Conservation (phyloP, 2,797 vertebrate species). For the Australoheros facetus region DNA sequence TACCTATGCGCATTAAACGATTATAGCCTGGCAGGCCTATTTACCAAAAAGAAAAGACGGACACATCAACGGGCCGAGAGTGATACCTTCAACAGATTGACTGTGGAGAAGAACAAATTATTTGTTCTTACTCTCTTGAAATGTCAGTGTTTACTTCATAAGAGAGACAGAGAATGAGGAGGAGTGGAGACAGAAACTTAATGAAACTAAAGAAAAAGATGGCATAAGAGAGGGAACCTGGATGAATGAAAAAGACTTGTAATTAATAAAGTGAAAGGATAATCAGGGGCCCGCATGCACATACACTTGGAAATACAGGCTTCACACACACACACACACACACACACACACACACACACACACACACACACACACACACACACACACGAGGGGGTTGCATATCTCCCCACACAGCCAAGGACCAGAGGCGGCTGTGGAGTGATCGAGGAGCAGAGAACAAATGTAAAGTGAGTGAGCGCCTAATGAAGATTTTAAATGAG, state of each 20-base stretch:
- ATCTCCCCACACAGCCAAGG: constrained; percentile 44
- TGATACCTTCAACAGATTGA: constrained; percentile 29
- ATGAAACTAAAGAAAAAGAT: constrained; percentile 44
- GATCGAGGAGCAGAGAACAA: constrained; percentile 58
- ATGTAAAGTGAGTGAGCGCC: constrained; percentile 46
- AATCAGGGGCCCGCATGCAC: constrained; percentile 46
- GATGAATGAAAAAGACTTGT: constrained; percentile 61
- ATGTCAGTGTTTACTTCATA: constrained; percentile 26
- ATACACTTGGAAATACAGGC: constrained; percentile 35
- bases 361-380: constrained; percentile 22
- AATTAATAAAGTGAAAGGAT: constrained; percentile 65
- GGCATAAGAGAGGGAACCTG: constrained; percentile 41
- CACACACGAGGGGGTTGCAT: constrained; percentile 7
- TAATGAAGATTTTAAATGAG: constrained; percentile 72
- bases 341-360: not conserved
- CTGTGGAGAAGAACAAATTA: constrained; percentile 22
- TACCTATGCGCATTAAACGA: constrained; percentile 41
- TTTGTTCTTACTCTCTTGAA: constrained; percentile 22
- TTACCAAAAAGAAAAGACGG: constrained; percentile 28
- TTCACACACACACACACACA: constrained; percentile 27
- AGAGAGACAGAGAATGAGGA: not conserved
- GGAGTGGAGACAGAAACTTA: not conserved
- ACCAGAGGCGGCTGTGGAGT: constrained; percentile 39
- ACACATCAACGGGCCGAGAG: constrained; percentile 32
- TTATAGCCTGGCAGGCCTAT: constrained; percentile 44